phyloP scores from a whole-genome alignment of 2,888 invertebrate species.

The Antitype chi region DNA sequence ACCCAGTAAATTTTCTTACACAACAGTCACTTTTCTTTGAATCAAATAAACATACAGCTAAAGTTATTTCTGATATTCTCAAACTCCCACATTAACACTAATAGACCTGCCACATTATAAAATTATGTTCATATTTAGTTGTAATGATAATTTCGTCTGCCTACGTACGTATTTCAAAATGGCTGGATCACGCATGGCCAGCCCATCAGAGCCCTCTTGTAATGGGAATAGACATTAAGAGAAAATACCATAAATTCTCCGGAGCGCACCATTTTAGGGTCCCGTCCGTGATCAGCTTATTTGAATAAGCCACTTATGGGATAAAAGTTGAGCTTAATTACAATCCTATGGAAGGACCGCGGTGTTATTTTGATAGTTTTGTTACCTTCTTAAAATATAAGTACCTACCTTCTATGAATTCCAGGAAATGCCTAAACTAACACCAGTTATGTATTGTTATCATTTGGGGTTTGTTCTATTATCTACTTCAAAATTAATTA shows the following conservation, averaged over 20 bases:
- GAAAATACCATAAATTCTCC: constrained; percentile 60
- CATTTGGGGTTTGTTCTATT: not conserved
- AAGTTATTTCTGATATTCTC: constrained; percentile 9
- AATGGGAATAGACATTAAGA: constrained; percentile 58
- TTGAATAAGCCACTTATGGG: constrained; percentile 48
- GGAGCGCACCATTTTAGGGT: constrained; percentile 33
- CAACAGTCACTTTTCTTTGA: constrained; percentile 1
- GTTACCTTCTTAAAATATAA: not conserved
- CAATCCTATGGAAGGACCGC: constrained; percentile 7
- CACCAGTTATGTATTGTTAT: not conserved
- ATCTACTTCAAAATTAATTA: not conserved
- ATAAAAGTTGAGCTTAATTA: constrained; percentile 40
- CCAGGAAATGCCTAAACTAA: not conserved
- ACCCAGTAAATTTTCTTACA: constrained; percentile 14
- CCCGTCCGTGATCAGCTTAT: constrained; percentile 39
- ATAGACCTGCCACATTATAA: constrained; percentile 50
- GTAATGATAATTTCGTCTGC: constrained; percentile 50
- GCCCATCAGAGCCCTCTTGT: constrained; percentile 28
- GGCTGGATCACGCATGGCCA: constrained; percentile 30
- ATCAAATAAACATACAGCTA: constrained; percentile 15
- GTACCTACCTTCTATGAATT: not conserved
- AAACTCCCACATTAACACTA: constrained; percentile 35
- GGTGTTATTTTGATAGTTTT: constrained; percentile 16
- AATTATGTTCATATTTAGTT: constrained; percentile 50
- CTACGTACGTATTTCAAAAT: constrained; percentile 37